A percentile compares a stretch with the other conserved stretches of the same genome.
Evolutionary conservation across 2,888 invertebrate genomes (phyloP).

Genomic region (Heliconius cydno): DNA sequence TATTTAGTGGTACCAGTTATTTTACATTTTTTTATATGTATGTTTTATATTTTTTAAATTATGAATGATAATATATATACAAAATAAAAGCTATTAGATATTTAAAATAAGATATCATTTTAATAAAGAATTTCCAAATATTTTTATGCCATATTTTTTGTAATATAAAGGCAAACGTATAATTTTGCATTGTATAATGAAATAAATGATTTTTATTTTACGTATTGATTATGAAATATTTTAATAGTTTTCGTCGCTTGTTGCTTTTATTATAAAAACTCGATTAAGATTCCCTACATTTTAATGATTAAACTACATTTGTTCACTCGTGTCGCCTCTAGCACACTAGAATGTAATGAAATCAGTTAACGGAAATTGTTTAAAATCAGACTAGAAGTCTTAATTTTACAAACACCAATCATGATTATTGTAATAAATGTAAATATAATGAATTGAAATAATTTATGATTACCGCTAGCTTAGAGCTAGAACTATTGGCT

Average conservation of each 20-base stretch:
- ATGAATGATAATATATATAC: not conserved
- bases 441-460: slow-evolving; percentile 25
- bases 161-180: not conserved
- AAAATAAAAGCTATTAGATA: not conserved
- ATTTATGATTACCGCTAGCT: slow-evolving; percentile 35
- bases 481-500: slow-evolving; percentile 41
- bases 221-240: not conserved
- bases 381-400: slow-evolving; percentile 21
- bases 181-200: too few relatives aligned
- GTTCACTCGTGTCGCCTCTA: not conserved
- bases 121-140: not conserved
- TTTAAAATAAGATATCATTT: not conserved
- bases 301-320: not conserved
- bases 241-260: not conserved
- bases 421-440: slow-evolving; percentile 22
- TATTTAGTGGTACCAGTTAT: not conserved
- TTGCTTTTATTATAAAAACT: not conserved
- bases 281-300: not conserved
- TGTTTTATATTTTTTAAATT: too few relatives aligned
- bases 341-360: slow-evolving; percentile 13
- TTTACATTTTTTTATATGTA: not conserved
- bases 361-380: slow-evolving; percentile 20
- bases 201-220: too few relatives aligned
- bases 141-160: not conserved
- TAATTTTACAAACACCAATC: slow-evolving; percentile 23